A percentile compares a stretch with the other conserved stretches of the same genome.
These are phyloP conservation scores for Aphrophora alni DNA, from an alignment of 2,888 invertebrate genomes.

Conservation along the genomic window DNA sequence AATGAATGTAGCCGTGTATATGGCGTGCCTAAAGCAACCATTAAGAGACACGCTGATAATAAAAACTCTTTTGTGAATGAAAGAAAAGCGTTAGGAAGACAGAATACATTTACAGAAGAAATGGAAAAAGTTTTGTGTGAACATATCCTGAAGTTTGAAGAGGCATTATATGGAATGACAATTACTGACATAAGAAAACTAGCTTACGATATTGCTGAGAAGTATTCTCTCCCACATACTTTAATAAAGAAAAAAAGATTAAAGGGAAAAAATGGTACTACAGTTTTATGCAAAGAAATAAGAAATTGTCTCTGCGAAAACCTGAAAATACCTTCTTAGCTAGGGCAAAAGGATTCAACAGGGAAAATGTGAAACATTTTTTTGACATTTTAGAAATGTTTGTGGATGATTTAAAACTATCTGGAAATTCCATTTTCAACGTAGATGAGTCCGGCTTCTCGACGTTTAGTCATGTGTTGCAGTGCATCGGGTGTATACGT, in stretches of 20 bases:
- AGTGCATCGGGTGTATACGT: too few species aligned
- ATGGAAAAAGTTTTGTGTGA: neutral
- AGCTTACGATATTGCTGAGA: slow-evolving; percentile 28
- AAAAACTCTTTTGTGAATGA: slow-evolving; percentile 11
- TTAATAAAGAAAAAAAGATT: slow-evolving; percentile 27
- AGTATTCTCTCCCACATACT: neutral
- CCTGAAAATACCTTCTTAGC: slow-evolving; percentile 46
- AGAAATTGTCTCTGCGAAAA: slow-evolving; percentile 42
- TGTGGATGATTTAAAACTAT: too few species aligned
- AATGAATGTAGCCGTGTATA: slow-evolving; percentile 19
- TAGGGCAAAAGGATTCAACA: slow-evolving; percentile 45
- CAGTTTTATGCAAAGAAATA: slow-evolving; percentile 43
- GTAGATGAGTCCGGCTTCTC: too few species aligned
- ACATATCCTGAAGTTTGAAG: slow-evolving; percentile 10
- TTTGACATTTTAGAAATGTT: neutral
- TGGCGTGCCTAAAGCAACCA: slow-evolving; percentile 19
- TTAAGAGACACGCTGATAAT: slow-evolving; percentile 10
- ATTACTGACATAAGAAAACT: slow-evolving; percentile 22
- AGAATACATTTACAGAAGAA: neutral
- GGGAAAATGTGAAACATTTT: slow-evolving; percentile 27
- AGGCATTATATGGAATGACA: slow-evolving; percentile 31
- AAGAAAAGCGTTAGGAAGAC: slow-evolving; percentile 1
- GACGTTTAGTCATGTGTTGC: too few species aligned
- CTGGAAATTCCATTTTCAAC: too few species aligned
- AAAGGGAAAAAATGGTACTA: slow-evolving; percentile 34